Percentiles rank a stretch among this genome's conserved stretches.
Evolutionary conservation across 2,113 vertebrate genomes (phyloP).

Genomic region (Puffinus mauretanicus): DNA sequence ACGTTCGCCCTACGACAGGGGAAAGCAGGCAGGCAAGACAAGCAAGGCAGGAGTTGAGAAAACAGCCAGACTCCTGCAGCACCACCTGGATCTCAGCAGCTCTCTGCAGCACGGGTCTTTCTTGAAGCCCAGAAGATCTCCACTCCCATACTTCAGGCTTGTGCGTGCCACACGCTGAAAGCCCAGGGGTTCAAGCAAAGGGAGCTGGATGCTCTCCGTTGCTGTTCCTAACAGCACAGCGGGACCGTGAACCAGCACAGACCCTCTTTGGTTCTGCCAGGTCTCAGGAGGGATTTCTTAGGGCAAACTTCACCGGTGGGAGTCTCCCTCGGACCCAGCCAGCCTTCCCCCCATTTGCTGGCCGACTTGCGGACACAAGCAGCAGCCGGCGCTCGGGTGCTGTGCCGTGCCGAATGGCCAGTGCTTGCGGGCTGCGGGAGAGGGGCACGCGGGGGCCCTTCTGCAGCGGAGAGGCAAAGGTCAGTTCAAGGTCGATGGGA

Average conservation of each 20-base stretch:
- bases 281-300: not conserved
- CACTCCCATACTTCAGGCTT: not conserved
- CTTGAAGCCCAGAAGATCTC: not conserved
- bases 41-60: not conserved
- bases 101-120: not conserved
- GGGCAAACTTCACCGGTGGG: not conserved
- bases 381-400: not conserved
- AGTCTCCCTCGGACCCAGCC: not conserved
- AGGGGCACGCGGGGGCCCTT: too few species aligned
- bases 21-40: not conserved
- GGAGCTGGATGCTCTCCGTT: not conserved
- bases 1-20: not conserved
- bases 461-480: not conserved
- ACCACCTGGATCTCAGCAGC: not conserved
- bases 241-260: not conserved
- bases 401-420: not conserved
- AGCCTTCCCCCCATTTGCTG: fast-evolving
- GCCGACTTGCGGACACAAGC: not conserved
- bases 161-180: not conserved
- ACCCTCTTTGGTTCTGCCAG: not conserved
- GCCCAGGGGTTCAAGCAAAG: not conserved
- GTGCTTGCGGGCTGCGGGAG: not conserved
- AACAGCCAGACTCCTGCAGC: not conserved
- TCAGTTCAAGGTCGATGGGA: not conserved
- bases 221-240: not conserved